These are phyloP conservation scores for Microcebus jonahi DNA, from an alignment of 2,113 vertebrate species.

Conservation along the genomic window DNA sequence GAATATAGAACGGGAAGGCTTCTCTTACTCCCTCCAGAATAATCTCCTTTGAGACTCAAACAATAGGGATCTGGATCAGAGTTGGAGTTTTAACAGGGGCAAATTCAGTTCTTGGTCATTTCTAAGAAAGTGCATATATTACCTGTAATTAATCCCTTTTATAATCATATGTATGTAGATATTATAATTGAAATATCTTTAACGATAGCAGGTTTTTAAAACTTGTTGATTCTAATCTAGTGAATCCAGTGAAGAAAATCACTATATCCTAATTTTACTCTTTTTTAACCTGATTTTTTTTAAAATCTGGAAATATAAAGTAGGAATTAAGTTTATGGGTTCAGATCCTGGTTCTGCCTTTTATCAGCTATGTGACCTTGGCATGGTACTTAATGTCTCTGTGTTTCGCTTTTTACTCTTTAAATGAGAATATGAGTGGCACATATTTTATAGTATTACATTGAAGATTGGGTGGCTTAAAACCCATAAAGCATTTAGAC, in stretches of 20 bases:
- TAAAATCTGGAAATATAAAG: background rate
- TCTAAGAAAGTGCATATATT: background rate
- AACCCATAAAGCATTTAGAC: background rate
- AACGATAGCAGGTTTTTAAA: background rate
- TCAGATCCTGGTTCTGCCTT: background rate
- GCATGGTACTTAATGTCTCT: background rate
- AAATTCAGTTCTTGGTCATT: background rate
- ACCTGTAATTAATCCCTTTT: background rate
- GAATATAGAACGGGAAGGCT: background rate
- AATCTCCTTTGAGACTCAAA: background rate
- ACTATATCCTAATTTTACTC: background rate
- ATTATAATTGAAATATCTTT: conserved; percentile 46
- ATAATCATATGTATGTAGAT: background rate
- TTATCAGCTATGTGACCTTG: background rate
- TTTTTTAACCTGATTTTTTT: conserved; percentile 31
- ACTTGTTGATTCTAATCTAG: background rate
- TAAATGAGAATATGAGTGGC: background rate
- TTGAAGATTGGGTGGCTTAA: background rate
- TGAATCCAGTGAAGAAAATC: conserved; percentile 18
- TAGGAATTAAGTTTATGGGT: background rate
- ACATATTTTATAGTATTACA: background rate
- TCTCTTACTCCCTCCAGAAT: background rate
- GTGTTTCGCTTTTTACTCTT: background rate
- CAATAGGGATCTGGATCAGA: background rate
- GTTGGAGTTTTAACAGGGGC: background rate